Evolutionary conservation across 2,113 vertebrate species (phyloP).

Genomic region (Paralichthys olivaceus): DNA sequence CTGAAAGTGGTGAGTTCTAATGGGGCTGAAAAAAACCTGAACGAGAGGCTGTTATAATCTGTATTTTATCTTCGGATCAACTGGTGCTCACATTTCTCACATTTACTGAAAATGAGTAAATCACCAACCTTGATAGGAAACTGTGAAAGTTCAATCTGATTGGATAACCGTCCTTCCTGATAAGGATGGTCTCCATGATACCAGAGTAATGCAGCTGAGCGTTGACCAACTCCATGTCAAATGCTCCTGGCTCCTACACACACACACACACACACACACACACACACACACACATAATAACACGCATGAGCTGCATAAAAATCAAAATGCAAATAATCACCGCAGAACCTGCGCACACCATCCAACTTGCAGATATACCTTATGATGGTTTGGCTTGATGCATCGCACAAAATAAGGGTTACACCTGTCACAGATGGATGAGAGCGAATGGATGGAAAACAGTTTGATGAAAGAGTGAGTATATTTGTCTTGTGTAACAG

Average conservation of each 20-base stretch:
- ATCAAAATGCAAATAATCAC: conserved; percentile 12
- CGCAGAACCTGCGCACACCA: conserved; percentile 50
- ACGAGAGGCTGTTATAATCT: not conserved
- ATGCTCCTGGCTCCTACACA: conserved; percentile 88
- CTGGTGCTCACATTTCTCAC: not conserved
- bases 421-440: conserved; percentile 85
- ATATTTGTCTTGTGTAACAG: not conserved
- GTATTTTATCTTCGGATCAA: not conserved
- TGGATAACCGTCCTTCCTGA: conserved; percentile 95
- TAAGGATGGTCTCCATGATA: conserved; percentile 94
- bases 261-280: conserved; percentile 35
- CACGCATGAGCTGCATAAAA: not conserved
- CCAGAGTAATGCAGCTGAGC: conserved; percentile 92
- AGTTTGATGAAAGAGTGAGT: conserved; percentile 10
- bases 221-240: conserved; percentile 89
- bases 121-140: conserved; percentile 90
- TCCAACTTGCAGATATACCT: conserved; percentile 82
- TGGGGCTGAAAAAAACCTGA: not conserved
- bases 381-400: conserved; percentile 97
- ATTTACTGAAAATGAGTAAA: not conserved
- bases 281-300: conserved; percentile 15
- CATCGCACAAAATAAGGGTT: conserved; percentile 96
- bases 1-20: not conserved
- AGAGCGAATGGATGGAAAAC: conserved; percentile 36
- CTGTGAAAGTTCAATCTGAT: conserved; percentile 89